Percentiles rank a stretch among this genome's conserved stretches.
phyloP scores from a whole-genome alignment of 2,888 invertebrate genomes.

The Pediacus dermestoides region DNA sequence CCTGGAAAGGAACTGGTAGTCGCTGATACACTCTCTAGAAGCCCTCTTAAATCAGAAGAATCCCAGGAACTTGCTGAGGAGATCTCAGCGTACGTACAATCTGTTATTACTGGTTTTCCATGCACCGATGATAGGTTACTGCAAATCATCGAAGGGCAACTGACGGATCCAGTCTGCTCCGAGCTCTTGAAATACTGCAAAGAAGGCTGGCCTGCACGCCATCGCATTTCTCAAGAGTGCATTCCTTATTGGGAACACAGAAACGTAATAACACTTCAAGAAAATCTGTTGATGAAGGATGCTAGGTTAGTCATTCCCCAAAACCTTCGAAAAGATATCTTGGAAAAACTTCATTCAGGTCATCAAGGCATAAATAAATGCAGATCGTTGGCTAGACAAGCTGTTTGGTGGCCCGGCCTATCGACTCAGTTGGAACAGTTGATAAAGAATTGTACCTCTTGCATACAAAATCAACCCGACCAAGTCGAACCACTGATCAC shows the following conservation, averaged over 20 bases:
- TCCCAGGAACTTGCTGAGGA: conserved; percentile 6
- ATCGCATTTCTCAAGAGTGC: background rate
- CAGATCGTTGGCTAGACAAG: background rate
- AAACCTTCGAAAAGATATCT: background rate
- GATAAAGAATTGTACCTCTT: conserved; percentile 13
- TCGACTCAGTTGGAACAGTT: conserved; percentile 11
- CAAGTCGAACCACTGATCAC: background rate
- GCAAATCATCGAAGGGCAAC: conserved; percentile 1
- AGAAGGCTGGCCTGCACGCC: background rate
- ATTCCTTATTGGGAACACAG: background rate
- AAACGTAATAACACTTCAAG: background rate
- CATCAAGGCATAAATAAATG: conserved; percentile 6
- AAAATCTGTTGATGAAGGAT: background rate
- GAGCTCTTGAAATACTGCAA: too few species aligned
- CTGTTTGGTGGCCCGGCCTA: conserved; percentile 5
- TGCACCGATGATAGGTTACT: conserved; percentile 7
- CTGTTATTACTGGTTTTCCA: conserved; percentile 6
- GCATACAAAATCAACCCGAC: conserved; percentile 15
- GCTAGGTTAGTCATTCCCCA: background rate
- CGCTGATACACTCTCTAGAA: conserved; percentile 4
- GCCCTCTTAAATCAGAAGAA: background rate
- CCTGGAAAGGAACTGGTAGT: conserved; percentile 1
- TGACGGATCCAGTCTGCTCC: conserved; percentile 1
- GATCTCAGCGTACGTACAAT: conserved; percentile 12
- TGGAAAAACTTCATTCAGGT: conserved; percentile 3